Base-by-base conservation (phyloP, 2,113 vertebrate genomes). In the Apeltes quadracus region DNA sequence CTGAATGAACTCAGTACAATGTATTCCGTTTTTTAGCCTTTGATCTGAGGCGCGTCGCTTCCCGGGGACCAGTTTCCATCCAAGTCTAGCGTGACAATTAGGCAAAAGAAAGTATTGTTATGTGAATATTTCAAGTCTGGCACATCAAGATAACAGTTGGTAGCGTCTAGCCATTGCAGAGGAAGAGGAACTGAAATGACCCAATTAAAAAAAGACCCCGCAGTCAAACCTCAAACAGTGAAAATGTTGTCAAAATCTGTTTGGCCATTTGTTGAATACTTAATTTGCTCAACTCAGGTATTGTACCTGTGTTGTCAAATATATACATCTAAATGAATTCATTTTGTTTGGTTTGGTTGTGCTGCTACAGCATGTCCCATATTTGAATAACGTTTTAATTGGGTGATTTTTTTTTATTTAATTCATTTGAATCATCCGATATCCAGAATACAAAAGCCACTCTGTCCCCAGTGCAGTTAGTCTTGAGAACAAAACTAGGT, bases 211-310 rank as follows among this genome's bases (percentile, higher is more conserved):
- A 25, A 23, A 41, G n/a, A 1, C 58, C 12, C 2, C 6, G 50
- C 36, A 44, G 23, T 44, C 9, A 62, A 20, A 61, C 39, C 15
- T 27, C 23, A 61, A 27, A 43, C 8, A 5, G 39, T 18, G 15
- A 27, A 6, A 61, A 61, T 16, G 57, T 41, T 34, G n/a, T 4
- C 39, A 41, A 41, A 39, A 44, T 58, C 48, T 76, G 25, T 23
- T 67, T 32, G 20, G 59, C 58, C 34, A 61, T 61, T 69, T 69
- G 9, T 27, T 59, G 46, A 68, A 64, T 64, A 64, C 68, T 72
- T 5, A 27, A 54, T 68, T 39, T 61, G 29, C 32, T 43, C 18
- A 16, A 78, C 39, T 46, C 13, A 39, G 18, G 53, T 62, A 36
- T 61, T 9, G 5, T 23, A 44, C 54, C 16, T 64, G 16, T 23